Percentiles rank a stretch among this genome's conserved stretches.
These are phyloP conservation scores for Seriola rivoliana DNA, from an alignment of 2,113 vertebrate species.

Conservation along the genomic window DNA sequence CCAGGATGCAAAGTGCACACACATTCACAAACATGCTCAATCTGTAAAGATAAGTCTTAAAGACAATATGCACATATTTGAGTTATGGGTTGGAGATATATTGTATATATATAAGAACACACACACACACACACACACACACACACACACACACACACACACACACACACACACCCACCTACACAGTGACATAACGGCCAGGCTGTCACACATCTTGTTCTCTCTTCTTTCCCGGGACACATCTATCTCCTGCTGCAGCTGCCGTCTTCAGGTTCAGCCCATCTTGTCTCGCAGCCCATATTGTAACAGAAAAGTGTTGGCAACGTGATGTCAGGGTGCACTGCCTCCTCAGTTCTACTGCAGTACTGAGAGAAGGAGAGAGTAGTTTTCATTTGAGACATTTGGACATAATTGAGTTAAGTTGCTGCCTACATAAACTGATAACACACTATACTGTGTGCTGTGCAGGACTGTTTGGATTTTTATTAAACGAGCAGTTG, in stretches of 20 bases:
- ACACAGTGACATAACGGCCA: conserved; percentile 6
- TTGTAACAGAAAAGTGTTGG: conserved; percentile 29
- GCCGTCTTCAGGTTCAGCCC: conserved; percentile 13
- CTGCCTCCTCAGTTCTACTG: conserved; percentile 22
- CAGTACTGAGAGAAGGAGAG: not conserved
- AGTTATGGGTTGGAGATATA: not conserved
- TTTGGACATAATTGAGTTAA: not conserved
- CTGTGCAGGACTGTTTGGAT: not conserved
- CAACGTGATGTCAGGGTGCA: conserved; percentile 25
- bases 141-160: not conserved
- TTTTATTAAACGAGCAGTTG: not conserved
- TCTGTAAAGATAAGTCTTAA: not conserved
- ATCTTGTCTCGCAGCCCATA: conserved; percentile 21
- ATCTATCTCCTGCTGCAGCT: conserved; percentile 52
- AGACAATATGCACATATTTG: not conserved
- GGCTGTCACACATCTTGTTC: conserved; percentile 30
- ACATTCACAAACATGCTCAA: not conserved
- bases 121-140: not conserved
- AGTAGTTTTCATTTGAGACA: not conserved
- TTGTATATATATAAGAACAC: not conserved
- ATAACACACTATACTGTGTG: not conserved
- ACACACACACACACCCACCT: not conserved
- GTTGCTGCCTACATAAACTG: not conserved
- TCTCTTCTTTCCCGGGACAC: conserved; percentile 44
- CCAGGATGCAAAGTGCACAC: conserved; percentile 12